Conservation (phyloP, 2,797 vertebrate species). For the Chelon labrosus region DNA sequence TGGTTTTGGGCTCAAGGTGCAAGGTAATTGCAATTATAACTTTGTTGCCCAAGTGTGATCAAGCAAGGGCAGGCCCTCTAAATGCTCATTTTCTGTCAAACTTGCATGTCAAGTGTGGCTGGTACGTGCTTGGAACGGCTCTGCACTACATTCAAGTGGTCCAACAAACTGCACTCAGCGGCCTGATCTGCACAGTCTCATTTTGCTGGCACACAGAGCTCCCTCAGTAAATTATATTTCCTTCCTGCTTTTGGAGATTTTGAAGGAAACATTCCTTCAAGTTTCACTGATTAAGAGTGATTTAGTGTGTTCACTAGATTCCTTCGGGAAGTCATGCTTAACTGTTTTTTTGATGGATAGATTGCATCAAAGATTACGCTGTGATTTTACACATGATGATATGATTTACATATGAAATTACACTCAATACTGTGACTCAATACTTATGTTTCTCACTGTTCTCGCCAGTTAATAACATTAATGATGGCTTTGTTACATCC, state of each 20-base stretch:
- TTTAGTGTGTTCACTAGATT: constrained; percentile 35
- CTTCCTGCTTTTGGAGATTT: constrained; percentile 35
- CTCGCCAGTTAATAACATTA: constrained; percentile 51
- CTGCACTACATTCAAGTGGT: constrained; percentile 65
- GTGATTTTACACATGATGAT: constrained; percentile 40
- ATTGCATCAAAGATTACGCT: constrained; percentile 23
- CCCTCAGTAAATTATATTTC: constrained; percentile 40
- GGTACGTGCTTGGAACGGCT: constrained; percentile 66
- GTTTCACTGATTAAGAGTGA: constrained; percentile 35
- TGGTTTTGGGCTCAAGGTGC: constrained; percentile 79
- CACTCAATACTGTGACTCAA: constrained; percentile 11
- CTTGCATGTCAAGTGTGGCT: constrained; percentile 54
- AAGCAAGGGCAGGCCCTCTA: constrained; percentile 38
- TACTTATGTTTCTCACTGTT: no score
- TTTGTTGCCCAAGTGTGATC: constrained; percentile 48
- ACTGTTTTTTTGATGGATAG: constrained; percentile 50
- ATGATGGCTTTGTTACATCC: constrained; percentile 49
- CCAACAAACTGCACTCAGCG: constrained; percentile 56
- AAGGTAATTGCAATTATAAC: constrained; percentile 48
- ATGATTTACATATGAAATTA: constrained; percentile 12
- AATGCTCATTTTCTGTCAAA: constrained; percentile 55
- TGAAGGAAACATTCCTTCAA: constrained; percentile 47
- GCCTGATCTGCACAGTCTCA: constrained; percentile 64
- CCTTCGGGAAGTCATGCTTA: constrained; percentile 31
- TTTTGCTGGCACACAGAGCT: constrained; percentile 54